phyloP scores from a whole-genome alignment of 2,888 invertebrate species.

The Andrena flavipes region DNA sequence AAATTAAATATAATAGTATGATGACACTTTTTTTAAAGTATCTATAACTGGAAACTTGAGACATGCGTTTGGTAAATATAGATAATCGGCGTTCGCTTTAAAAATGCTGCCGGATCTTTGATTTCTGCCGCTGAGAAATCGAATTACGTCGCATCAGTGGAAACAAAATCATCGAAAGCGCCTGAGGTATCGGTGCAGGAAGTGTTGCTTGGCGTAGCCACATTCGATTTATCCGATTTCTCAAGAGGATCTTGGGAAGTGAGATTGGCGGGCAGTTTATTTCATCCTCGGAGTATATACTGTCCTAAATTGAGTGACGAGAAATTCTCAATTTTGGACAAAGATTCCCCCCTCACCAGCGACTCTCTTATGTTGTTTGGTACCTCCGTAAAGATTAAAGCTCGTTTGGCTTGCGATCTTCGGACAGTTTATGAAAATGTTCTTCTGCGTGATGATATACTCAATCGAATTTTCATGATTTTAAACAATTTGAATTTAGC shows the following conservation, averaged over 20 bases:
- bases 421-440: slow-evolving; percentile 9
- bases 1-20: background rate
- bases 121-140: no score
- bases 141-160: background rate
- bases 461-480: slow-evolving; percentile 50
- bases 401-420: slow-evolving; percentile 39
- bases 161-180: background rate
- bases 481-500: slow-evolving; percentile 28
- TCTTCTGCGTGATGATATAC: slow-evolving; percentile 1
- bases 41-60: background rate
- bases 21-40: background rate
- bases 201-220: slow-evolving; percentile 41
- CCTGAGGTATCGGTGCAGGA: background rate
- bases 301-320: background rate
- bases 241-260: slow-evolving; percentile 50
- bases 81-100: slow-evolving; percentile 43
- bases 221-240: slow-evolving; percentile 51
- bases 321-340: background rate
- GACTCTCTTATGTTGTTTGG: slow-evolving; percentile 18
- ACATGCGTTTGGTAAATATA: background rate
- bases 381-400: slow-evolving; percentile 42
- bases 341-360: slow-evolving; percentile 29
- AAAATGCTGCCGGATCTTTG: background rate
- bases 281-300: slow-evolving; percentile 29
- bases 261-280: slow-evolving; percentile 20